Base-by-base conservation (phyloP, 2,888 invertebrate genomes). In the Chloromyia formosa region DNA sequence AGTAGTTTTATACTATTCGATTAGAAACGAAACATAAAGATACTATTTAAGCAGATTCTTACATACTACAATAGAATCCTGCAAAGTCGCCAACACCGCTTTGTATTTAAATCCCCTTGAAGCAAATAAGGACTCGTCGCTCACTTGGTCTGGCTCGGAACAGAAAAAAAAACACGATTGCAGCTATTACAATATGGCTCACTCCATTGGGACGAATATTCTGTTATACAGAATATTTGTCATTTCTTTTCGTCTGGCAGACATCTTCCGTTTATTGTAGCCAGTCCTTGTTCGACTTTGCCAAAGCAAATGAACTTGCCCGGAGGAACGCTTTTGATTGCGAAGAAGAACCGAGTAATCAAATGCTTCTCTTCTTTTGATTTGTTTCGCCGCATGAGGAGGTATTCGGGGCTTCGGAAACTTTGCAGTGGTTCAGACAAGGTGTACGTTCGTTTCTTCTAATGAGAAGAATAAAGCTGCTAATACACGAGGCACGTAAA, bases 281-380 rank as follows among this genome's bases (percentile, higher is more conserved):
- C 40, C 16, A 40, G 40, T 40, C 16, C 23, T 62, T 62, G 10
- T 49, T 49, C 49, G 3, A n/a, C 49, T 62, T 16, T 62, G 23
- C 27, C 62, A 35, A 62, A 35, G 62, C 62, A 62, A 62, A 62
- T 62, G 62, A 62, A 62, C 62, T 62, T 40, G 62, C 62, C 62
- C 40, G 18, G 23, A 62, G 62, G 62, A 62, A n/a, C 23, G 23
- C 18, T 62, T 23, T 23, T 62, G 62, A 62, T 62, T 62, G 62
- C 40, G 16, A 42, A 40, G 62, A 62, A 49, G 16, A 49, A 49
- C 1, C 62, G 40, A 62, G 40, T 62, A 62, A 62, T 27, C 23
- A 62, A 62, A 62, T 40, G 62, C 62, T 62, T 62, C 40, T 62
- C 40, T 40, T 62, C 18, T 16, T 40, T 62, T 40, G 14, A 16